A percentile compares a stretch with the other conserved stretches of the same genome.
Conservation (phyloP, 2,797 vertebrate species). For the Eulemur mongoz region DNA sequence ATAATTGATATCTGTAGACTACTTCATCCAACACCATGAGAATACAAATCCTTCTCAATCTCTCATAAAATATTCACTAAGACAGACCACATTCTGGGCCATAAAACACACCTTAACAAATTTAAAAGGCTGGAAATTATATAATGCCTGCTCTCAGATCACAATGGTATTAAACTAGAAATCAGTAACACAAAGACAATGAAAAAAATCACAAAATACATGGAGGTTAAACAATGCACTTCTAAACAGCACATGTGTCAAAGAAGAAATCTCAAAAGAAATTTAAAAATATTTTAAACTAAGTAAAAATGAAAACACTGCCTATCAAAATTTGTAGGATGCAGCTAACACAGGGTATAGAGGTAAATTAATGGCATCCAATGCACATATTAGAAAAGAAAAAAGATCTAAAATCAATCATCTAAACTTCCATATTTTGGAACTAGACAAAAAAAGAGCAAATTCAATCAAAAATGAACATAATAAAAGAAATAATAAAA, state of each 20-base stretch:
- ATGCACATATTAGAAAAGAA: not conserved
- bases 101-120: not conserved
- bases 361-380: not conserved
- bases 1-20: not conserved
- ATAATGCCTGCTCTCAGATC: not conserved
- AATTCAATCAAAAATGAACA: not conserved
- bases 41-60: not conserved
- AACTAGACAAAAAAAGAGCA: not conserved
- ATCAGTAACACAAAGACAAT: not conserved
- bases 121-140: not conserved
- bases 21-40: not conserved
- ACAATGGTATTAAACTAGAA: not conserved
- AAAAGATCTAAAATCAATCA: not conserved
- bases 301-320: not conserved
- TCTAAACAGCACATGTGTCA: not conserved
- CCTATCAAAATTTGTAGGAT: not conserved
- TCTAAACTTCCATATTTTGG: not conserved
- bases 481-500: not conserved
- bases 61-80: not conserved
- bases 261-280: not conserved
- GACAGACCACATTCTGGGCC: not conserved
- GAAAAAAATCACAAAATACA: not conserved
- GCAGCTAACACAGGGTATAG: not conserved
- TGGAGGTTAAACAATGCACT: not conserved
- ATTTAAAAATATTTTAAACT: not conserved